These are phyloP conservation scores for Aramus guarauna DNA, from an alignment of 2,113 vertebrate species.

Conservation along the genomic window DNA sequence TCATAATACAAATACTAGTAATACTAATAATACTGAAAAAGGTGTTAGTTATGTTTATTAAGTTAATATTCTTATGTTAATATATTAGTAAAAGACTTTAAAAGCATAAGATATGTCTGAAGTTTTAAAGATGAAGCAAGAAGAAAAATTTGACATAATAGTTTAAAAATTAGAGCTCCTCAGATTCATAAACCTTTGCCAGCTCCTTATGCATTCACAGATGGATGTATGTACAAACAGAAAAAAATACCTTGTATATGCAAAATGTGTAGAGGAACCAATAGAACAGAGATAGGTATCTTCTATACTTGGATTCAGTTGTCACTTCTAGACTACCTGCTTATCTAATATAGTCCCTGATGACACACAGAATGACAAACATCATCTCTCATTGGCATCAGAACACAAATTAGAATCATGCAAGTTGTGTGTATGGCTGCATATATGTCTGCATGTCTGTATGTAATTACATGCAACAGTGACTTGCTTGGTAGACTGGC, in stretches of 20 bases:
- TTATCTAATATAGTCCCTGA: neutral
- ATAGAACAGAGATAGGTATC: neutral
- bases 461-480: neutral
- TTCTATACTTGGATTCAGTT: neutral
- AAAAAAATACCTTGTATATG: neutral
- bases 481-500: neutral
- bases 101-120: neutral
- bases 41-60: neutral
- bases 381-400: neutral
- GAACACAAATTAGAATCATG: neutral
- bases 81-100: neutral
- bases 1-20: neutral
- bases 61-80: neutral
- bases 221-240: no score
- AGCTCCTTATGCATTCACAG: neutral
- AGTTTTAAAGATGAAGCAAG: neutral
- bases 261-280: neutral
- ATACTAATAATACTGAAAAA: neutral
- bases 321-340: neutral
- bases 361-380: neutral
- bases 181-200: neutral
- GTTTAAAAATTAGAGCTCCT: neutral
- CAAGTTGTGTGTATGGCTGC: neutral
- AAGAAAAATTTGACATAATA: neutral
- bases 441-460: neutral